Percentiles rank a stretch among this genome's conserved stretches.
Evolutionary conservation across 2,113 vertebrate species (phyloP).

Genomic region (Indicator maculatus): DNA sequence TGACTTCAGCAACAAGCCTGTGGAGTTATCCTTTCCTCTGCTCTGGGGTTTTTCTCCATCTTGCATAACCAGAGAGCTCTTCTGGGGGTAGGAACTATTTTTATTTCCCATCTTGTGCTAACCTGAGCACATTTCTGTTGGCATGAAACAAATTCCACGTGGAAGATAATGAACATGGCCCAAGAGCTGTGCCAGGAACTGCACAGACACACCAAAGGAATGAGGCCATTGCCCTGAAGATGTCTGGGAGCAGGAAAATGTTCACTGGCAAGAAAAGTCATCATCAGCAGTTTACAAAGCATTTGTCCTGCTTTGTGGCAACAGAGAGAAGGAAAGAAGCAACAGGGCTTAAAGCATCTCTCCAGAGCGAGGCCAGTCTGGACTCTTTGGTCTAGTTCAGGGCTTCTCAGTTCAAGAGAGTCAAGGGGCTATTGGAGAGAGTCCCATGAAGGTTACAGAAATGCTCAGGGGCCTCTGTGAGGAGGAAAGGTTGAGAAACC

Average conservation of each 20-base stretch:
- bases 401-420: too few species aligned
- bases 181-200: background rate
- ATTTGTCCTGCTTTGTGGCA: background rate
- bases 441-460: too few species aligned
- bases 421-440: too few species aligned
- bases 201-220: background rate
- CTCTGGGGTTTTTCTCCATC: background rate
- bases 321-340: background rate
- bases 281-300: background rate
- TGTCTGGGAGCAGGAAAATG: background rate
- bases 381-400: too few species aligned
- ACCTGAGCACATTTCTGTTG: background rate
- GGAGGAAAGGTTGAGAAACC: too few species aligned
- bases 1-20: background rate
- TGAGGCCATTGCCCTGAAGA: background rate
- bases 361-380: background rate
- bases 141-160: background rate
- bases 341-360: background rate
- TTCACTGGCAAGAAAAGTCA: background rate
- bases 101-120: slow-evolving; percentile 4
- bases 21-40: background rate
- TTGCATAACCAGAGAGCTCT: slow-evolving; percentile 4
- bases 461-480: too few species aligned
- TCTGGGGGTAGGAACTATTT: slow-evolving; percentile 20
- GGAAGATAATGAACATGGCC: background rate